Base-by-base conservation (phyloP, 2,797 vertebrate species). In the Oreochromis mossambicus region DNA sequence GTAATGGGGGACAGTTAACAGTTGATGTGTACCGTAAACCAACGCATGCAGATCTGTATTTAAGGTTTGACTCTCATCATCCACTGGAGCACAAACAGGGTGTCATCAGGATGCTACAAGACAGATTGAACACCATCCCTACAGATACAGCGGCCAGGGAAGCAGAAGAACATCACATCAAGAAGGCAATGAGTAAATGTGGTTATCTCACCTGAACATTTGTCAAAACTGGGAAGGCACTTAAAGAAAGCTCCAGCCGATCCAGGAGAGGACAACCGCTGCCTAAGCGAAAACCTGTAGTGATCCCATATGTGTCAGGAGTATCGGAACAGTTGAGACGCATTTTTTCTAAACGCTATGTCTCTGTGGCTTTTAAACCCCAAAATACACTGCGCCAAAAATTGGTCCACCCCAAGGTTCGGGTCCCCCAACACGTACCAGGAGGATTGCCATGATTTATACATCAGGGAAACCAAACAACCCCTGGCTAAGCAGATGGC, bases 121-220 rank as follows among this genome's bases (percentile, higher is more conserved):
- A 34, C 56, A 34, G 56, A 61, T 1, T 34, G 32, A 58, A 19
- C 29, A 58, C 15, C 55, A n/a, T 61, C 32, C 56, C 2, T 19
- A 61, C 56, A 34, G 0, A 61, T 12, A 61, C 29, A 61, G 32
- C 29, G 19, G 56, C 56, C 32, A 0, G 56, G 56, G 56, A 61
- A 61, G 17, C 32, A n/a, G 32, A 61, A 4, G 1, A 61, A 34
- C 56, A 61, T 4, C 56, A 61, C 15, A 61, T 36, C 32, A 61
- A 36, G 56, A 34, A 61, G 17, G 9, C 0, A 2, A 32, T 54
- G 56, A 34, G 56, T 61, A 61, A 61, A 61, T 61, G 56, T 61
- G 29, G 10, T 61, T 36, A 12, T 61, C 0, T 1, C 0, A 61
- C 9, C 56, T 61, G 56, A 34, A 5, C 56, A 36, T 61, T 61